phyloP scores from a whole-genome alignment of 2,888 invertebrate genomes.

The Spisula subtruncata region DNA sequence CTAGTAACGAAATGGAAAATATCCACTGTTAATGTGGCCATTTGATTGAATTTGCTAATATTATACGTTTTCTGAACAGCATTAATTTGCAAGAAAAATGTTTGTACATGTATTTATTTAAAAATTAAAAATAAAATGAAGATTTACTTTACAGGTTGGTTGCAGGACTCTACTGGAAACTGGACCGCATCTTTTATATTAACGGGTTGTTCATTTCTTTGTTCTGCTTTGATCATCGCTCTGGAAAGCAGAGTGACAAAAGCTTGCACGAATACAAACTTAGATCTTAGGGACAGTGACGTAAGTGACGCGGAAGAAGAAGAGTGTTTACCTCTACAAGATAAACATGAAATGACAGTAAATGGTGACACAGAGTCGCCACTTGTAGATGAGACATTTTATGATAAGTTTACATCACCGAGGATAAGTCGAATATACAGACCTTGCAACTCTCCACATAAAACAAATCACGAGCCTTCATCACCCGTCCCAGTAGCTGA shows the following conservation, averaged over 20 bases:
- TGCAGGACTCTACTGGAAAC: constrained; percentile 61
- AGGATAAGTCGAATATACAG: constrained; percentile 67
- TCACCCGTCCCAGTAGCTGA: background rate
- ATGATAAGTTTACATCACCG: constrained; percentile 60
- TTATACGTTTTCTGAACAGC: no score
- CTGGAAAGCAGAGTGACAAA: constrained; percentile 53
- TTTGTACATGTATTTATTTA: no score
- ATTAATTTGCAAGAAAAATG: no score
- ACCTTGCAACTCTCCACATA: constrained; percentile 26
- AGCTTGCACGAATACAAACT: background rate
- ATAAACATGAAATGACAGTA: background rate
- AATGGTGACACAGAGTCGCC: constrained; percentile 50
- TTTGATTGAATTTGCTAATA: no score
- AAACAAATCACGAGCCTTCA: background rate
- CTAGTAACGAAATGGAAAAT: no score
- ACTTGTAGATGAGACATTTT: constrained; percentile 49
- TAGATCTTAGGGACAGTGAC: background rate
- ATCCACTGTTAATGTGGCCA: no score
- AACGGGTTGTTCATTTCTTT: constrained; percentile 58
- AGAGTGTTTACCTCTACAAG: background rate
- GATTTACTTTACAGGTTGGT: constrained; percentile 58
- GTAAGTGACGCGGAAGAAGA: background rate
- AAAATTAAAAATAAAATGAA: no score
- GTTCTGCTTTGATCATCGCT: constrained; percentile 38
- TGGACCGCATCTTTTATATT: constrained; percentile 68